Evolutionary conservation across 2,797 vertebrate genomes (phyloP).

Genomic region (Zenarchopterus dispar): DNA sequence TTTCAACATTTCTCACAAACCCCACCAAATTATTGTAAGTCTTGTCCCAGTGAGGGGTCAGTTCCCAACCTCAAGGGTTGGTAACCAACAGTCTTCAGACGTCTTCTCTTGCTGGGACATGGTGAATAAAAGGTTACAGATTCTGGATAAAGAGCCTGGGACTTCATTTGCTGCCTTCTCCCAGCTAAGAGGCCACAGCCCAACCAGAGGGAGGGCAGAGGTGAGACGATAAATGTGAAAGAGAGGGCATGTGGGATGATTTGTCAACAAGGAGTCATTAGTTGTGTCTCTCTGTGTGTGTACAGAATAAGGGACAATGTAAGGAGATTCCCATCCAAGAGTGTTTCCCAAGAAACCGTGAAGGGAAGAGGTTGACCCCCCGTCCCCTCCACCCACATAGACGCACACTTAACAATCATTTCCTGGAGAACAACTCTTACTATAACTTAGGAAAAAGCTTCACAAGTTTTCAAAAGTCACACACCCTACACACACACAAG

Average conservation of each 20-base stretch:
- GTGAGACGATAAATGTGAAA: conserved; percentile 9
- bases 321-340: conserved; percentile 58
- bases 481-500: no score
- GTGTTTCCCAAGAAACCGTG: conserved; percentile 61
- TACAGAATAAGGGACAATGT: conserved; percentile 5
- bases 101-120: neutral
- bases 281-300: conserved; percentile 24
- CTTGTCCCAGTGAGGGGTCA: no score
- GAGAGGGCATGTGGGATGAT: conserved; percentile 35
- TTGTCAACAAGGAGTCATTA: conserved; percentile 1
- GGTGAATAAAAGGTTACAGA: conserved; percentile 19
- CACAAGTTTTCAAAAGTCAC: neutral
- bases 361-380: conserved; percentile 41
- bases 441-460: neutral
- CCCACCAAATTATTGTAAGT: no score
- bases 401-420: conserved; percentile 12
- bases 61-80: conserved; percentile 2
- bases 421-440: neutral
- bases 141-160: conserved; percentile 37
- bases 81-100: neutral
- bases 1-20: no score
- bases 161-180: conserved; percentile 16
- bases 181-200: conserved; percentile 30
- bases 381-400: conserved; percentile 3
- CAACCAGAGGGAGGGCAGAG: conserved; percentile 6